phyloP scores from a whole-genome alignment of 2,888 invertebrate species.

The Melipona beecheii region DNA sequence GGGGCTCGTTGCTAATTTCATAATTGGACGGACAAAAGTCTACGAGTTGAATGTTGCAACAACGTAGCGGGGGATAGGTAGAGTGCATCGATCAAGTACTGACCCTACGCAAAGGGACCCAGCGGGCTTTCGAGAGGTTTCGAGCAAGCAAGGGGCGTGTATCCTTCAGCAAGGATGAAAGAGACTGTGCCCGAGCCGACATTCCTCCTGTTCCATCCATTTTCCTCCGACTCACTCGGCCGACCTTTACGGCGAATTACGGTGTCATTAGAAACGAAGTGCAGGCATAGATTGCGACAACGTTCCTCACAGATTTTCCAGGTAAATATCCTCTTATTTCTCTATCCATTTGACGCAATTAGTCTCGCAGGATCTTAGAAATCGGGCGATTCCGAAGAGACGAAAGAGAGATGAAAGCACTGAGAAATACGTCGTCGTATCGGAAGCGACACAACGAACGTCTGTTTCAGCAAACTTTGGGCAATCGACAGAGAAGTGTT shows the following conservation, averaged over 20 bases:
- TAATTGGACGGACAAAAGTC: conserved; percentile 36
- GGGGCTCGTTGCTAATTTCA: conserved; percentile 22
- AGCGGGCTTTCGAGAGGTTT: conserved; percentile 55
- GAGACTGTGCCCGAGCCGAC: conserved; percentile 51
- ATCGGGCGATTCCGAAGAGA: neutral
- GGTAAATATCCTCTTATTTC: conserved; percentile 36
- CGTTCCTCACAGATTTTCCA: conserved; percentile 35
- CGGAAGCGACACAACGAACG: conserved; percentile 29
- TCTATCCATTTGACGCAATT: neutral
- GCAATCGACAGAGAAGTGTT: conserved; percentile 40
- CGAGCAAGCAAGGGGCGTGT: conserved; percentile 65
- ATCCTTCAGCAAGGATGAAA: conserved; percentile 70
- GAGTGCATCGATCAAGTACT: conserved; percentile 50
- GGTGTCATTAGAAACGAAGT: conserved; percentile 30
- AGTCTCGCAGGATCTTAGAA: neutral
- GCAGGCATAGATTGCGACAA: neutral
- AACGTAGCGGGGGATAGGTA: conserved; percentile 16
- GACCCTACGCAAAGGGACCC: conserved; percentile 46
- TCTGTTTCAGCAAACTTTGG: conserved; percentile 45
- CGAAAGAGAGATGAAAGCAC: conserved; percentile 4
- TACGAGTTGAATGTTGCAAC: conserved; percentile 15
- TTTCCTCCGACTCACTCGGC: conserved; percentile 48
- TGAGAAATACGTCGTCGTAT: neutral
- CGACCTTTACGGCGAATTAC: conserved; percentile 58
- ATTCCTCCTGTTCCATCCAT: conserved; percentile 51